Evolutionary conservation across 2,113 vertebrate species (phyloP).

Genomic region (Gallinago undulata): DNA sequence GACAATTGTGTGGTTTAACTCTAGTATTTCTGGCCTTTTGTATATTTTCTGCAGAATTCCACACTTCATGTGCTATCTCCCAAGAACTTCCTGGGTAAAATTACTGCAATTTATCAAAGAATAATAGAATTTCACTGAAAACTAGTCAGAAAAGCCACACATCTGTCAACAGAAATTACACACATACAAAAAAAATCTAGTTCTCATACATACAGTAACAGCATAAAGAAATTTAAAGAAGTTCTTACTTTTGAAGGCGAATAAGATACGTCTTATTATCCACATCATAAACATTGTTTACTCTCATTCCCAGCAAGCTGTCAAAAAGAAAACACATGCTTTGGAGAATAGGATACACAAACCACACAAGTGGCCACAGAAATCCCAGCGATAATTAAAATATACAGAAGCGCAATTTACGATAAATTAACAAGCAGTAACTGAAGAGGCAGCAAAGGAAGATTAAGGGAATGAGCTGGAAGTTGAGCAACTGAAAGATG

Average conservation of each 20-base stretch:
- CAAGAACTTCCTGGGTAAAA: background rate
- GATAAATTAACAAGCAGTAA: background rate
- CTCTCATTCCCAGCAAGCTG: slow-evolving; percentile 96
- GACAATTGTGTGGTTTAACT: background rate
- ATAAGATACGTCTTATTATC: slow-evolving; percentile 98
- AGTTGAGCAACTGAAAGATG: background rate
- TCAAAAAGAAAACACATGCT: background rate
- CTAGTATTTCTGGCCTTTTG: background rate
- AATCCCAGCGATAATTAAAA: background rate
- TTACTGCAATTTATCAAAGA: background rate
- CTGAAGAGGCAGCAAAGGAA: background rate
- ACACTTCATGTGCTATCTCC: background rate
- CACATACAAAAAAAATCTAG: background rate
- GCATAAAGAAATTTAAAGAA: background rate
- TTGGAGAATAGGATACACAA: background rate
- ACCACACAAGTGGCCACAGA: background rate
- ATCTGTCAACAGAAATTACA: background rate
- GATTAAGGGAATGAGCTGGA: background rate
- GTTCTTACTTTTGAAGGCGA: slow-evolving; percentile 93
- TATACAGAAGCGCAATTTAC: fast-evolving
- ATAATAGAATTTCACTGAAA: background rate
- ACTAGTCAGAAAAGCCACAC: background rate
- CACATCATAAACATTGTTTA: slow-evolving; percentile 97
- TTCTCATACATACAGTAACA: background rate
- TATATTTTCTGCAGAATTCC: background rate